Base-by-base conservation (phyloP, 2,888 invertebrate species). In the Brenthis daphne region DNA sequence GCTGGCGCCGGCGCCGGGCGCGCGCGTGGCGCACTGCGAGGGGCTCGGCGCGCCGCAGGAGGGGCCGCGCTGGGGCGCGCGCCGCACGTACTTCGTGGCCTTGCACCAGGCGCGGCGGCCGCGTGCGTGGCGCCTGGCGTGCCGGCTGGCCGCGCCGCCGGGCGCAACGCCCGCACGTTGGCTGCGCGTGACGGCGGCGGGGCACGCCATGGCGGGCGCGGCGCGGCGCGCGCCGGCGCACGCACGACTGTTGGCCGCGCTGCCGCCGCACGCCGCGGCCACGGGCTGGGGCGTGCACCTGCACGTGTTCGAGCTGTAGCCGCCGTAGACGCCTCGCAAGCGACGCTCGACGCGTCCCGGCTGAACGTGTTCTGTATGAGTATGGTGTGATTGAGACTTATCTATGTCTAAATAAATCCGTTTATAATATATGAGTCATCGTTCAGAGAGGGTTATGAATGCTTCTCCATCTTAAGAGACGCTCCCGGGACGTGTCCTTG, bases 221-320 rank as follows among this genome's bases (percentile, higher is more conserved):
- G 29, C 47, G 86, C 92, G 86, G 90, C 69, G 92, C 94, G 82
- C 87, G 86, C 79, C 51, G 79, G 91, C 72, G 89, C 96, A 78
- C 87, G 90, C 69, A 81, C 87, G 58, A 53, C 93, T 96, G 74
- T 85, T 95, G 73, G 80, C 80, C 14, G 90, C 94, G 77, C 94
- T 96, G 81, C 96, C 96, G 50, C 78, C 88, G 0, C 95, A 95
- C 95, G 93, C 94, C 47, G 95, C 95, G 29, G 89, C 94, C 66
- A 94, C 94, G 50, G 95, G 95, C 73, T 96, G 96, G 96, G 94
- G 94, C 69, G 94, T 95, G 2, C 94, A 95, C 64, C 94, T 95
- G 81, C 95, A 95, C 76, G 94, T 96, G 8, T 95, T 92, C 87
- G 51, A 67, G 20, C 71, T 82, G 24, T 80, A 77, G 73, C 69